These are phyloP conservation scores for Trypoxylus dichotomus DNA, from an alignment of 1,140 invertebrate species.

Conservation along the genomic window DNA sequence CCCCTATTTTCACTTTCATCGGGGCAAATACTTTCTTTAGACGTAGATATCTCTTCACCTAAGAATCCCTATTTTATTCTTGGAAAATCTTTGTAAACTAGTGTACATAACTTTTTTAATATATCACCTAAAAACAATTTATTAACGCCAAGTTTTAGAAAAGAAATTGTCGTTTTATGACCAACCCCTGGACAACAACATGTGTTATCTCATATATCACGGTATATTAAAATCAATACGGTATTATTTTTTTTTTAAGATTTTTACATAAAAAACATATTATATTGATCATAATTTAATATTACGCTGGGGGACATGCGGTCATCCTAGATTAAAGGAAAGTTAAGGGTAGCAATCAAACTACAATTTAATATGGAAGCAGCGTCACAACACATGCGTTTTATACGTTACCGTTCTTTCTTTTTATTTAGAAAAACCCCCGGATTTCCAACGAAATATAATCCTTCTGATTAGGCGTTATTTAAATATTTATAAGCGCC, in stretches of 20 bases:
- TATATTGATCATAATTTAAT: background rate
- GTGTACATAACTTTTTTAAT: background rate
- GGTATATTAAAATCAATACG: conserved; percentile 9
- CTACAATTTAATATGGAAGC: background rate
- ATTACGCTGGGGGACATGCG: background rate
- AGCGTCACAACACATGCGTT: background rate
- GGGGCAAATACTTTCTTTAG: background rate
- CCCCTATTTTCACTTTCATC: conserved; percentile 25
- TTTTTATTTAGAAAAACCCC: background rate
- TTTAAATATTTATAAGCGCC: conserved; percentile 4
- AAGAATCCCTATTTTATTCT: background rate
- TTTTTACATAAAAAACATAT: conserved; percentile 14
- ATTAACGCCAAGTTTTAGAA: conserved; percentile 5
- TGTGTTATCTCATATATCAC: background rate
- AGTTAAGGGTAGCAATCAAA: conserved; percentile 18
- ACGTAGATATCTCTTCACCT: background rate
- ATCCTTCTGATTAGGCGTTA: background rate
- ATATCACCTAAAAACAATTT: background rate
- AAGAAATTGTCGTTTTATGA: background rate
- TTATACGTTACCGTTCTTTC: background rate
- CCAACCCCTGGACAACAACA: background rate
- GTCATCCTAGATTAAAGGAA: conserved; percentile 1
- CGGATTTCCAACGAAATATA: background rate
- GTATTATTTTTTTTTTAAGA: background rate
- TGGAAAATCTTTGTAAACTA: no score